These are phyloP conservation scores for Drosophila sproati DNA, from an alignment of 1,140 invertebrate species.

Conservation along the genomic window DNA sequence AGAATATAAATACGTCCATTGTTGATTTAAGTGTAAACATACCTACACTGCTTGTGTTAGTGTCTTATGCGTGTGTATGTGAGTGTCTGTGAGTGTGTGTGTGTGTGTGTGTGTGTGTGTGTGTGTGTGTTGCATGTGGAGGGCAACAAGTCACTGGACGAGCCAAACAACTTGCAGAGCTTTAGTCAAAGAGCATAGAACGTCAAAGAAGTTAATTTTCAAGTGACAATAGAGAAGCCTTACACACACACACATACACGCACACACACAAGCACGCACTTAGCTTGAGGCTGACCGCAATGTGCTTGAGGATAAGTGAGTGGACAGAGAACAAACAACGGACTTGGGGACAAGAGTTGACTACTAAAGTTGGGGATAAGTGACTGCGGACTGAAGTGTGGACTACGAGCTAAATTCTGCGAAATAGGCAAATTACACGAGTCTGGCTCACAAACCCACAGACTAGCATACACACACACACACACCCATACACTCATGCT, in stretches of 20 bases:
- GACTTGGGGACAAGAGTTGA: constrained; percentile 3
- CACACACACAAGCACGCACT: constrained; percentile 23
- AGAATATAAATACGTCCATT: neutral
- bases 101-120: neutral
- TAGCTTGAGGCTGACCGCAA: constrained; percentile 63
- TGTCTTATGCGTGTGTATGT: constrained; percentile 1
- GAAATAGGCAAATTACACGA: constrained; percentile 17
- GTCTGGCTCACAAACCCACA: neutral
- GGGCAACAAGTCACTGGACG: constrained; percentile 18
- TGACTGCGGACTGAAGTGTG: neutral
- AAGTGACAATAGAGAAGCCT: constrained; percentile 43
- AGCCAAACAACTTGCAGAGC: constrained; percentile 18
- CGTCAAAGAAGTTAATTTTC: constrained; percentile 64
- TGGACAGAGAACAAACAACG: constrained; percentile 12
- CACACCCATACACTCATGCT: neutral
- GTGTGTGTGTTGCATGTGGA: constrained; percentile 6
- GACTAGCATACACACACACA: neutral
- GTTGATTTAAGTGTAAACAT: constrained; percentile 12
- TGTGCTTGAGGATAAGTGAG: constrained; percentile 54
- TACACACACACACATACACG: constrained; percentile 9
- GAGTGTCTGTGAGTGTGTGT: neutral
- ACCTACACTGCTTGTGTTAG: constrained; percentile 1
- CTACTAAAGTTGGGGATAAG: neutral
- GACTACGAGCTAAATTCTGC: constrained; percentile 10
- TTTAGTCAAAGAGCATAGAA: constrained; percentile 39